Evolutionary conservation across 2,113 vertebrate species (phyloP).

Genomic region (Rhabdomys dilectus): DNA sequence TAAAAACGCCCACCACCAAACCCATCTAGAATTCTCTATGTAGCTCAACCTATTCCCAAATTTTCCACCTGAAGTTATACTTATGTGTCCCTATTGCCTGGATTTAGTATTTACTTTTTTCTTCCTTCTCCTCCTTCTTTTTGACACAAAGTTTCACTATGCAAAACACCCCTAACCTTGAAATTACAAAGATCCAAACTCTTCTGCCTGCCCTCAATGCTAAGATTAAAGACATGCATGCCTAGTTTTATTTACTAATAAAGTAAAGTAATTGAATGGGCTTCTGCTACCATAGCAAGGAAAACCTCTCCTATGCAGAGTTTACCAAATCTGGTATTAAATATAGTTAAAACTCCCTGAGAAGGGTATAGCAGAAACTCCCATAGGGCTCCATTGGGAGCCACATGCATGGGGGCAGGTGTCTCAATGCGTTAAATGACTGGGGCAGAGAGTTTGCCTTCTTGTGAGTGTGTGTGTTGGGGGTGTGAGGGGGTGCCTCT

Average conservation of each 20-base stretch:
- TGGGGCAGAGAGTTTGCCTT: slow-evolving; percentile 15
- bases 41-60: background rate
- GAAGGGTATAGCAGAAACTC: background rate
- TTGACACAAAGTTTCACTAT: background rate
- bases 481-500: background rate
- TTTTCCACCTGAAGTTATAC: background rate
- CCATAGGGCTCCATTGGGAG: background rate
- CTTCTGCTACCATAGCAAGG: slow-evolving; percentile 8
- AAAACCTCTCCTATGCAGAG: background rate
- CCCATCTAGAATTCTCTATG: background rate
- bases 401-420: background rate
- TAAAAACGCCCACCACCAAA: background rate
- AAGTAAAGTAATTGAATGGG: background rate
- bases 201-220: background rate
- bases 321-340: background rate
- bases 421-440: background rate
- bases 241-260: background rate
- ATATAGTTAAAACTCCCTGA: background rate
- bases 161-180: background rate
- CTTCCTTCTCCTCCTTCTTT: background rate
- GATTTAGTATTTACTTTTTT: background rate
- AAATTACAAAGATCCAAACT: background rate
- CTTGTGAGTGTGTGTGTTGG: background rate
- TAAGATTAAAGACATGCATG: background rate
- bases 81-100: background rate